Conservation (phyloP, 2,113 vertebrate species). For the Edolisoma coerulescens region DNA sequence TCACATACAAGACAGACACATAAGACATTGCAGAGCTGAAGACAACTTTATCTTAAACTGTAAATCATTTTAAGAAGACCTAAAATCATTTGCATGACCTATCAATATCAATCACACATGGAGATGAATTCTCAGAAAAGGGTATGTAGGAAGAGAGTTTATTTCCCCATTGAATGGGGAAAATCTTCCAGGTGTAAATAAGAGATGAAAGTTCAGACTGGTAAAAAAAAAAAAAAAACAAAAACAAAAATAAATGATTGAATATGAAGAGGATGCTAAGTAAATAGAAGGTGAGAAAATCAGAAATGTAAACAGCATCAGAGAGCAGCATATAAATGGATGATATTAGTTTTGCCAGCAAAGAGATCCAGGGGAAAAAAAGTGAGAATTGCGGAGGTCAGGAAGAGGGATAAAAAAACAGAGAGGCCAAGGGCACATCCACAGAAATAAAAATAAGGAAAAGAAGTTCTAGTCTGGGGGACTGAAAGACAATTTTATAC, state of each 20-base stretch:
- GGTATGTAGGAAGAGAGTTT: background rate
- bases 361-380: background rate
- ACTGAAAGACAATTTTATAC: background rate
- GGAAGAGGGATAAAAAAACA: background rate
- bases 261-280: background rate
- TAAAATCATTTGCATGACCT: constrained; percentile 11
- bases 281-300: background rate
- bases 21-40: background rate
- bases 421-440: background rate
- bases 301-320: background rate
- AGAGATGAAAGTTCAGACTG: background rate
- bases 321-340: background rate
- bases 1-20: background rate
- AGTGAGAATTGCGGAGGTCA: background rate
- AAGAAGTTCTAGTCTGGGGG: background rate
- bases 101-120: background rate
- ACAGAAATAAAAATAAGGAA: background rate
- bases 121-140: background rate
- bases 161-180: background rate
- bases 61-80: constrained; percentile 17
- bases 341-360: background rate
- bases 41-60: background rate
- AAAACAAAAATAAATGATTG: background rate
- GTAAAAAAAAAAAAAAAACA: background rate
- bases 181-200: background rate